Evolutionary conservation across 2,888 invertebrate genomes (phyloP), one percentile per base, ranked within the genome.

Genomic region (Ephialtes manifestator): DNA sequence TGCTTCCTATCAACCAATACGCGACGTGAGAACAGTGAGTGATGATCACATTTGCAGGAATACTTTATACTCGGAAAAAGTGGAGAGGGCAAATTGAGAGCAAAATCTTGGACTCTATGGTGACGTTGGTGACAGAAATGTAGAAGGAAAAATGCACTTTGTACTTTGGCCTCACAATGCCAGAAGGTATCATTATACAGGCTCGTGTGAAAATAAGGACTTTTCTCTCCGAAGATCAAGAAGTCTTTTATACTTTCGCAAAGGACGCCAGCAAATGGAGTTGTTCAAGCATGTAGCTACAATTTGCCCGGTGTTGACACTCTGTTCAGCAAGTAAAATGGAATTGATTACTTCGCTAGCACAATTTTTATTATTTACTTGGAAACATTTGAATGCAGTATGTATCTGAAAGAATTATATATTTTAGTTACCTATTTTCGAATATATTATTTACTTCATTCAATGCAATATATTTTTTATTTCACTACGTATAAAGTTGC

Each of bases 21-120:
- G 15, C 67, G 28, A 28, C 11, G 20, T 11, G 13, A 18, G 35
- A 18, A 28, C 35, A 20, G 39, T 15, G 74, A 28, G 55, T 31
- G 53, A 70, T 63, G 20, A 46, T 48, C 46, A 11, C 24, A 70
- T 43, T 78, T 43, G 20, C 20, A n/a, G 4, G 11, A 51, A 55
- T 55, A 28, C 60, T 65, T 67, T 72, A 58, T 43, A 28, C 43
- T 51, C 20, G 39, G 15, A 13, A 48, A 24, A 60, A 76, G 76
- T 53, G 46, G 65, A 35, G 78, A 48, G 24, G 43, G 43, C 74
- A 78, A 58, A 48, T 35, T 51, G 28, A 48, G 53, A 81, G 58
- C 18, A 18, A 72, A 43, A 83, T 78, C 48, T 83, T 35, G 46
- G 10, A 65, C 60, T 46, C 46, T 46, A 53, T 80, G 83, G 55